phyloP scores from a whole-genome alignment of 2,113 vertebrate species.

The Reinhardtius hippoglossoides region DNA sequence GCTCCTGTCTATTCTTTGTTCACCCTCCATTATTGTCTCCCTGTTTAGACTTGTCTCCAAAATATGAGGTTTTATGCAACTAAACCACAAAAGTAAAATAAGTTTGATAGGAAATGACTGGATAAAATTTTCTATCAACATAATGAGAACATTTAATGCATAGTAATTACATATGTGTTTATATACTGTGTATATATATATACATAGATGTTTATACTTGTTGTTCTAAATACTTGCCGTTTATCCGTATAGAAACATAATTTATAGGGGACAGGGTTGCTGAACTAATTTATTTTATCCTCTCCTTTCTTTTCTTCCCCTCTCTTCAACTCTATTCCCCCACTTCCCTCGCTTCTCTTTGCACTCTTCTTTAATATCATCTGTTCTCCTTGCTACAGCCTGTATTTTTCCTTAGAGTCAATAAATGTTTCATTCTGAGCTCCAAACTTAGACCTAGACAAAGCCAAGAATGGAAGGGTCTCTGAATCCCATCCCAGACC shows the following conservation, averaged over 20 bases:
- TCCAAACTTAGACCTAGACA: background rate
- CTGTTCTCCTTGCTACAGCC: background rate
- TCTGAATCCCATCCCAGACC: no score
- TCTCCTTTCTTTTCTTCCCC: background rate
- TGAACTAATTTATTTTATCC: background rate
- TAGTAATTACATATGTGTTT: no score
- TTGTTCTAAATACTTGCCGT: background rate
- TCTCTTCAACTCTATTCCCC: background rate
- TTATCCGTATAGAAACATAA: background rate
- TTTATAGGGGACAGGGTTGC: background rate
- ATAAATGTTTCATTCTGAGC: background rate
- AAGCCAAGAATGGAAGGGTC: background rate
- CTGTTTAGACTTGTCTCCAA: background rate
- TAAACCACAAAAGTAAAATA: background rate
- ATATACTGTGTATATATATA: no score
- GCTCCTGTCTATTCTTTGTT: background rate
- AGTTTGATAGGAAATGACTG: no score
- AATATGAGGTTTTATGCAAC: background rate
- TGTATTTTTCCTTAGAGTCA: background rate
- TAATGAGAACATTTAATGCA: no score
- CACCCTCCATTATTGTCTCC: background rate
- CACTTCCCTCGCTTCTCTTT: background rate
- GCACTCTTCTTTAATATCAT: background rate
- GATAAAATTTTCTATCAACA: no score
- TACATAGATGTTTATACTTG: no score